Evolutionary conservation across 35 echinoderm and acorn worm genomes (phyloP).

Genomic region (Amphiura filiformis): DNA sequence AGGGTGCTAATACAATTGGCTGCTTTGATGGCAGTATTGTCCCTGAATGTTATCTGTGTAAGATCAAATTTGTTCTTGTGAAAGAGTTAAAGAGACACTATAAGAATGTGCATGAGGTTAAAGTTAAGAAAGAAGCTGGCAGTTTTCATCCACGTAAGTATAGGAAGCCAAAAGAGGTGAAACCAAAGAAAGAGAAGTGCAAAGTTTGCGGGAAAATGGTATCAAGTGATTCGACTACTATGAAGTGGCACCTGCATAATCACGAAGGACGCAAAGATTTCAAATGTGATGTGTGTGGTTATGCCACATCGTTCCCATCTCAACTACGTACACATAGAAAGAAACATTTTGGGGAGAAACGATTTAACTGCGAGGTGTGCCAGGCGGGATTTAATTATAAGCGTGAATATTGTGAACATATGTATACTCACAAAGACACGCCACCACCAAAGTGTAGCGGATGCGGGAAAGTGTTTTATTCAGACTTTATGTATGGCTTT

Average conservation of each 20-base stretch:
- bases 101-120: neutral
- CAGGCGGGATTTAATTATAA: neutral
- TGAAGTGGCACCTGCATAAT: neutral
- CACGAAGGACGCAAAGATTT: neutral
- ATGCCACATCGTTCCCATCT: neutral
- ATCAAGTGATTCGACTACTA: neutral
- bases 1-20: neutral
- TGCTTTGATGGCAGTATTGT: neutral
- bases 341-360: neutral
- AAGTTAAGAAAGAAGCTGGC: neutral
- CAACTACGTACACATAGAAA: neutral
- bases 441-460: no score
- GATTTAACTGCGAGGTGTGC: neutral
- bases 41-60: neutral
- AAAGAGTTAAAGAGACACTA: neutral
- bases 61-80: neutral
- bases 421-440: no score
- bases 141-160: neutral
- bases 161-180: no score
- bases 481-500: no score
- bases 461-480: no score
- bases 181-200: no score
- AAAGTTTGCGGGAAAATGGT: neutral
- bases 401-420: no score
- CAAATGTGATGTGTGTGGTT: neutral